phyloP scores from a whole-genome alignment of 2,888 invertebrate species.

The Parapristionchus giblindavisi region DNA sequence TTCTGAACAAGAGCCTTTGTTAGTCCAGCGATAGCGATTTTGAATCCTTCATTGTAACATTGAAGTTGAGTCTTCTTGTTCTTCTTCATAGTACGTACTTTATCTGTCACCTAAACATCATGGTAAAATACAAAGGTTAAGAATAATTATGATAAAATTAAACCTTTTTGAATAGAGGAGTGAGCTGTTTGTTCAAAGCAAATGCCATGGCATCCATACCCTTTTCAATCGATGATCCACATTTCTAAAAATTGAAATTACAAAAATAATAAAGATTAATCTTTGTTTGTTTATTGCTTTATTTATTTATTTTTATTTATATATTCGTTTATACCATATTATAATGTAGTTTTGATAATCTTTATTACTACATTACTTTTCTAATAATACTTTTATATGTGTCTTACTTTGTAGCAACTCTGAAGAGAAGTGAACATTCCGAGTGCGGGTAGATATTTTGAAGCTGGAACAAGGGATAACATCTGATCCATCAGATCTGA shows the following conservation, averaged over 20 bases:
- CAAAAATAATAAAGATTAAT: not conserved
- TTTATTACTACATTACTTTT: no score
- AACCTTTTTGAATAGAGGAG: not conserved
- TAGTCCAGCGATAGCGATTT: constrained; percentile 4
- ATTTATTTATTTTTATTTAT: no score
- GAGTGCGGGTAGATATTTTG: constrained; percentile 5
- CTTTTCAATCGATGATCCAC: not conserved
- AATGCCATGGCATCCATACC: not conserved
- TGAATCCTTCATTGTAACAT: not conserved
- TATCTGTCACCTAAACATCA: not conserved
- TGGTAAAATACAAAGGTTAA: not conserved
- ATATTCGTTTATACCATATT: no score
- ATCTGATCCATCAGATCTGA: constrained; percentile 27
- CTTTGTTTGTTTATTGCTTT: not conserved
- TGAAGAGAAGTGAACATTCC: constrained; percentile 28
- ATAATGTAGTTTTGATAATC: no score
- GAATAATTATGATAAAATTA: no score
- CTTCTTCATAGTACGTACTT: not conserved
- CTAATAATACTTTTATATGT: not conserved
- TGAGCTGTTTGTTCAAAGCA: constrained; percentile 21
- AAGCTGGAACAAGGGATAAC: constrained; percentile 17
- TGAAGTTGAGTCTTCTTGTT: not conserved
- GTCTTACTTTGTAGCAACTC: not conserved
- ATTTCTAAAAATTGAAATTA: constrained; percentile 1
- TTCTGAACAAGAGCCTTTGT: constrained; percentile 1